Evolutionary conservation across 2,113 vertebrate genomes (phyloP), one percentile per base, ranked within the genome.

Genomic region (Chloebia gouldiae): DNA sequence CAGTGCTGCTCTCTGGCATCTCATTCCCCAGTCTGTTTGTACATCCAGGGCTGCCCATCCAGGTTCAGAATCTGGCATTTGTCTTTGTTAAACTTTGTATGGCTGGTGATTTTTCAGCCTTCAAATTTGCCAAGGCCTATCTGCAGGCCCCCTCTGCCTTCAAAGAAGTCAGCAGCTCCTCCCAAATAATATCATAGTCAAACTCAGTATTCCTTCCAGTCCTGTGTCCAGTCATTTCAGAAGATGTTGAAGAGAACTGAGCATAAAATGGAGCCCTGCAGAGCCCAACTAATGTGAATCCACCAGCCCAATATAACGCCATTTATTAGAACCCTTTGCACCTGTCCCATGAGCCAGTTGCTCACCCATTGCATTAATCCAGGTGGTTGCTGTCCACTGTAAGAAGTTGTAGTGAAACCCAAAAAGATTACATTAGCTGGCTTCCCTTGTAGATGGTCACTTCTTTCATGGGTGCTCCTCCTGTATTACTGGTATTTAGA

Each of bases 311-410:
- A 2, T 9, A 42, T 24, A 33, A 37, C 2, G 2, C 4, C 18
- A 33, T 63, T 54, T 63, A 23, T 33, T 45, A 11, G 11, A 42
- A 76, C 27, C 10, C 6, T 35, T 54, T 31, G 30, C 0, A 0
- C 21, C 40, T 35, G 12, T 47, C 7, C 40, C 13, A 1, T 21
- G 56, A 42, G 31, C 30, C 40, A 33, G 35, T 12, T 70, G 56
- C 22, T 63, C 18, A 28, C 31, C 25, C 27, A 44, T 28, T 0
- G 0, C 22, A 5, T 82, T 75, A 15, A 61, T 31, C n/a, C 47
- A 31, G 21, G 14, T 61, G 30, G 10, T 11, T 35, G 4, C 7
- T 5, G 2, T 27, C 35, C 27, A 54, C 15, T 27, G 37, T 17
- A 16, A 63, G 23, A 49, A 22, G 7, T 2, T 63, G 69, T 63